Percentiles rank a stretch among this genome's conserved stretches.
phyloP scores from a whole-genome alignment of 1,140 invertebrate genomes.

The Pseudomyrmex sp. region DNA sequence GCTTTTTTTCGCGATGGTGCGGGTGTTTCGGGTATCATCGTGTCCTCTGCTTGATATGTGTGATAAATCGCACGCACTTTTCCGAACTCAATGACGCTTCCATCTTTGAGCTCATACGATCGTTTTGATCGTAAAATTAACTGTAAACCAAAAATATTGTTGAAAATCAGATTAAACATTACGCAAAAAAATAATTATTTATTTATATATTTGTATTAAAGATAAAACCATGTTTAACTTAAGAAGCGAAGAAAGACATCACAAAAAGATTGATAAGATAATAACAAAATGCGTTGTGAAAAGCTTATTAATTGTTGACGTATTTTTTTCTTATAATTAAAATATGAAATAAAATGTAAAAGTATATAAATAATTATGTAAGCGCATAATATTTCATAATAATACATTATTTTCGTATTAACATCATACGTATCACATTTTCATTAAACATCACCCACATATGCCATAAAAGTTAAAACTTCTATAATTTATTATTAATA shows the following conservation, averaged over 20 bases:
- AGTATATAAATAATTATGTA: not conserved
- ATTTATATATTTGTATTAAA: no score
- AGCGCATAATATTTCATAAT: slow-evolving; percentile 5
- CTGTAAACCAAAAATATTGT: slow-evolving; percentile 53
- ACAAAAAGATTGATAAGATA: no score
- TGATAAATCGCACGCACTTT: slow-evolving; percentile 63
- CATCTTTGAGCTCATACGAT: slow-evolving; percentile 77
- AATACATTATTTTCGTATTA: not conserved
- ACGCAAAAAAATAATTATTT: no score
- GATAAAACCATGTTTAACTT: no score
- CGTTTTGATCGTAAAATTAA: slow-evolving; percentile 66
- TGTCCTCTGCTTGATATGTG: slow-evolving; percentile 19
- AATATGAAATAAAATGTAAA: not conserved
- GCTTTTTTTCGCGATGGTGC: not conserved
- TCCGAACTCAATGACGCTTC: slow-evolving; percentile 74
- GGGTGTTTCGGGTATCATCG: slow-evolving; percentile 69
- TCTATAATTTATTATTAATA: not conserved
- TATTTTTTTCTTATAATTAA: no score
- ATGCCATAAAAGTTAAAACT: not conserved
- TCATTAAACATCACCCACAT: no score
- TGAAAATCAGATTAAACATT: not conserved
- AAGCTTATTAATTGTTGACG: no score
- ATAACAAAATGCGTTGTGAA: no score
- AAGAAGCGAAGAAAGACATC: no score
- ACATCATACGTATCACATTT: no score